Evolutionary conservation across 2,888 invertebrate species (phyloP), one percentile per base, ranked within the genome.

Genomic region (Entomobrya proxima): DNA sequence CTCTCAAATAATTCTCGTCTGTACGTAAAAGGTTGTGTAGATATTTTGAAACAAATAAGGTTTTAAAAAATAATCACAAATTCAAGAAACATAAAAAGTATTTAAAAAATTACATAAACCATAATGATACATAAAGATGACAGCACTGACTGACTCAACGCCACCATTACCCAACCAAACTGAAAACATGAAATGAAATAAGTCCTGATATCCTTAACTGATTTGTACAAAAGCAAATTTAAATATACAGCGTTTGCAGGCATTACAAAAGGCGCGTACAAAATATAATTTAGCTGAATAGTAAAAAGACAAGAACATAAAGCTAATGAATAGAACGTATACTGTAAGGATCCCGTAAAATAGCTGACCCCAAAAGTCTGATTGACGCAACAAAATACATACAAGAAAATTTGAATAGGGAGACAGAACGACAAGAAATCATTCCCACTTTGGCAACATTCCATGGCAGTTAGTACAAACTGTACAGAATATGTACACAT

Each of bases 1-100:
- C 78, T 79, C 78, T 79, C 78, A 79, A 79, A 79, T 47, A 61
- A 79, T 79, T 21, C 78, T 79, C 32, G 78, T 67, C 67, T 78
- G 27, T 7, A 37, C 11, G 9, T 78, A 27, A n/a, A n/a, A n/a
- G n/a, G n/a, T 40, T 58, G 27, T 11, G 24, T 15, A 24, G 18
- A 52, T 37, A 9, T 52, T 7, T 58, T 27, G 61, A 47, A 30
- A 30, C 13, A 64, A 78, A 27, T 27, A 58, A 58, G 37, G 32
- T 55, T 44, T 44, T 27, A 79, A 32, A 55, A 75, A 55, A 55
- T 27, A 35, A 13, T 67, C 67, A 80, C 50, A 24, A 58, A 1
- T 3, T 27, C n/a, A 27, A 24, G n/a, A 72, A 72, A n/a, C 6
- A 1, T 15, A 2, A 35, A n/a, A 37, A n/a, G n/a, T n/a, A n/a